phyloP scores from a whole-genome alignment of 2,888 invertebrate genomes.

The Amphimallon solstitiale region DNA sequence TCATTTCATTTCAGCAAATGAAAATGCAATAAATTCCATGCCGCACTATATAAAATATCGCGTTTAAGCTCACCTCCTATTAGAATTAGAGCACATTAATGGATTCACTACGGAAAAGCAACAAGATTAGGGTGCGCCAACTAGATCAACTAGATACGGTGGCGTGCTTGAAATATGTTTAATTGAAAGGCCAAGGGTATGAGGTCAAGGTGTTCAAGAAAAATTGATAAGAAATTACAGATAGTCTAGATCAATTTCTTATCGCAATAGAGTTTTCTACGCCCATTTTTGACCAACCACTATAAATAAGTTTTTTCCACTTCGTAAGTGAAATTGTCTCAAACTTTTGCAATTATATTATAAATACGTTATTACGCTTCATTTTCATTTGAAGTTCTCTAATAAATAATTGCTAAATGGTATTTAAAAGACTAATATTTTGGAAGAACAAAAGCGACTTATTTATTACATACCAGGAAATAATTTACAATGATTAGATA shows the following conservation, averaged over 20 bases:
- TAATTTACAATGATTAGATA: no score
- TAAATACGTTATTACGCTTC: no score
- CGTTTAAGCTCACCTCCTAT: background rate
- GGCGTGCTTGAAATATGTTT: slow-evolving; percentile 15
- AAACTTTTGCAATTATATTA: no score
- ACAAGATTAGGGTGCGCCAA: slow-evolving; percentile 7
- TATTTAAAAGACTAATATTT: no score
- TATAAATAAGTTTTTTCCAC: no score
- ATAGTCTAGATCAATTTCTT: background rate
- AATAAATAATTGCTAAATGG: no score
- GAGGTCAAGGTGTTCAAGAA: slow-evolving; percentile 2
- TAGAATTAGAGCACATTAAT: slow-evolving; percentile 7
- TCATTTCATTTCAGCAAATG: background rate
- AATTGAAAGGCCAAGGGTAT: slow-evolving; percentile 26
- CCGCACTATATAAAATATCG: background rate
- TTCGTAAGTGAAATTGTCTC: no score
- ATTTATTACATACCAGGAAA: no score
- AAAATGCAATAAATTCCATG: slow-evolving; percentile 11
- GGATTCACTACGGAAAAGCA: slow-evolving; percentile 14
- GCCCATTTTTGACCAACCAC: background rate
- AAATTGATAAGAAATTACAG: slow-evolving; percentile 27
- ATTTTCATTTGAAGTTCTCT: no score
- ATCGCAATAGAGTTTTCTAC: slow-evolving; percentile 2
- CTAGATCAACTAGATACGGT: slow-evolving; percentile 1
- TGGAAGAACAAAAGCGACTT: no score